phyloP scores from a whole-genome alignment of 2,113 vertebrate species.

The Thunnus maccoyii region DNA sequence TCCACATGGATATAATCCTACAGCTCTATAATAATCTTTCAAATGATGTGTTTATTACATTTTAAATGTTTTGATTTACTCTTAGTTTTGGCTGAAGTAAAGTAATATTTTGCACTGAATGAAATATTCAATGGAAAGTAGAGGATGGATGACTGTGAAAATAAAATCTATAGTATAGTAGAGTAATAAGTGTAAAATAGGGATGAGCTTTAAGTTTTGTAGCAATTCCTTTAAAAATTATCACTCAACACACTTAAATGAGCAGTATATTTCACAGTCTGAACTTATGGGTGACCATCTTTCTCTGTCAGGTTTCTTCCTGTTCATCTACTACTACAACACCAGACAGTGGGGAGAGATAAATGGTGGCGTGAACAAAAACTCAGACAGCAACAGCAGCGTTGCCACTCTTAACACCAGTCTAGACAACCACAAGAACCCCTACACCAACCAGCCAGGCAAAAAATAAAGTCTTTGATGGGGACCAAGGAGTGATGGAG shows the following conservation, averaged over 20 bases:
- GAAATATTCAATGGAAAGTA: not conserved
- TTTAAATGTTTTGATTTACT: no score
- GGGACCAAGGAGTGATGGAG: not conserved
- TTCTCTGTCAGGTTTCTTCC: slow-evolving; percentile 77
- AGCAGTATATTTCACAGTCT: no score
- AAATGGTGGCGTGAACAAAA: rapidly evolving
- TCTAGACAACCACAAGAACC: slow-evolving; percentile 38
- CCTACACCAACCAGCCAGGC: not conserved
- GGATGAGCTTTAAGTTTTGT: not conserved
- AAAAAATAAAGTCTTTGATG: not conserved
- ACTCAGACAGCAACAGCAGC: not conserved
- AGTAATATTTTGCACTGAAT: no score
- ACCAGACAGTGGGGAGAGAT: not conserved
- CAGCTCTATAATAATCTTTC: no score
- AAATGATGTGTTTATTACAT: no score
- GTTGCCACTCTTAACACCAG: not conserved
- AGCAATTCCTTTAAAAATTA: not conserved
- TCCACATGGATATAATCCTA: not conserved
- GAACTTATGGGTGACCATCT: not conserved
- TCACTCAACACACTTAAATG: no score
- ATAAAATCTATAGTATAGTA: not conserved
- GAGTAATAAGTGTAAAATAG: not conserved
- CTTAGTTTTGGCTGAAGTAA: no score
- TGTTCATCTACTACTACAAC: slow-evolving; percentile 83
- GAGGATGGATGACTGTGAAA: no score